Evolutionary conservation across 2,113 vertebrate species (phyloP).

Genomic region (Notothenia rossii): DNA sequence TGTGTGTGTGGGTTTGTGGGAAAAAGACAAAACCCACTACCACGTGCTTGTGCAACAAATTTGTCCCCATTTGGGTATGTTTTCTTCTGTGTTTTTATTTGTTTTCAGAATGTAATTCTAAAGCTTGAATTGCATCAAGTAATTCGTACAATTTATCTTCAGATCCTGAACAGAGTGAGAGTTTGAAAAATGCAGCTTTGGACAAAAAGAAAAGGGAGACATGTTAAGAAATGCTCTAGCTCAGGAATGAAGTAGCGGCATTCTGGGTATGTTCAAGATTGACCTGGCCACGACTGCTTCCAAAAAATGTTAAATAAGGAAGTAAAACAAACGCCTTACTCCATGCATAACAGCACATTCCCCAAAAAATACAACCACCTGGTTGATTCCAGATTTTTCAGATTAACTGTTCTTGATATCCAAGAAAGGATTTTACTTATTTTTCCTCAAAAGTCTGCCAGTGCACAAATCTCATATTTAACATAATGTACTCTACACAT

Average conservation of each 20-base stretch:
- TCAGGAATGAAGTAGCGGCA: neutral
- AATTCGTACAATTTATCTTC: neutral
- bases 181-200: neutral
- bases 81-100: neutral
- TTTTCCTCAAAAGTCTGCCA: neutral
- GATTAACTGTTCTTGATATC: neutral
- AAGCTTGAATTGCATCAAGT: neutral
- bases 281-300: conserved; percentile 10
- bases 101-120: neutral
- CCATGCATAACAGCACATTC: neutral
- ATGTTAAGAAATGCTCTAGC: no score
- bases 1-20: neutral
- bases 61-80: neutral
- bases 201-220: neutral
- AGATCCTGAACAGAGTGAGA: neutral
- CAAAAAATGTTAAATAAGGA: neutral
- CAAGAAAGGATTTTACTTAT: no score
- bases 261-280: neutral
- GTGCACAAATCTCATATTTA: neutral
- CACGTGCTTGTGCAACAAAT: conserved; percentile 10
- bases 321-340: neutral
- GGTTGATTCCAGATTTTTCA: neutral
- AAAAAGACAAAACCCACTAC: conserved; percentile 5
- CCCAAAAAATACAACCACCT: neutral
- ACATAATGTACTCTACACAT: neutral